Evolutionary conservation across 2,113 vertebrate genomes (phyloP).

Genomic region (Trematocara nigrifrons): DNA sequence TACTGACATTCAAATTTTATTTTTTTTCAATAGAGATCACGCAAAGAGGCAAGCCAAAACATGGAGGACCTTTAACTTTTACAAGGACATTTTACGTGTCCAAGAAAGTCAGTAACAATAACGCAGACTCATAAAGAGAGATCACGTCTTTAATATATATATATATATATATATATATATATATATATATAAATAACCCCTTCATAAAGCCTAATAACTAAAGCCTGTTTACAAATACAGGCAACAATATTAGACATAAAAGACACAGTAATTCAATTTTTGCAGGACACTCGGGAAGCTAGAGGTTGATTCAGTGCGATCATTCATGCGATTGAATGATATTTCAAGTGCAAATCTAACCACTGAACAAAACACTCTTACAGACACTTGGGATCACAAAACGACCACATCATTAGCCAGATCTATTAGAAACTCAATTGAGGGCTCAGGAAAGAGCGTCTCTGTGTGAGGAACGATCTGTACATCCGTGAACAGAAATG

Average conservation of each 20-base stretch:
- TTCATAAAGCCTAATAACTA: not conserved
- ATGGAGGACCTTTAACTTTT: not conserved
- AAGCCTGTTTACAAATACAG: not conserved
- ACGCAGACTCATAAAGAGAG: not conserved
- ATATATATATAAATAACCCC: too few relatives aligned
- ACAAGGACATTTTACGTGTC: not conserved
- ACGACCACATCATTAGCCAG: not conserved
- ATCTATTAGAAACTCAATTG: accelerated
- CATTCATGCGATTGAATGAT: not conserved
- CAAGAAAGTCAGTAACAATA: not conserved
- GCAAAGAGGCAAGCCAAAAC: not conserved
- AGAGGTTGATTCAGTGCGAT: not conserved
- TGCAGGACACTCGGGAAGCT: not conserved
- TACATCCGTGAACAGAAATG: not conserved
- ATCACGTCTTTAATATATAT: not conserved
- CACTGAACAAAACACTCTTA: not conserved
- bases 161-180: too few relatives aligned
- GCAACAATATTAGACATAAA: not conserved
- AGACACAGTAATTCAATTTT: not conserved
- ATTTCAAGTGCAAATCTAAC: not conserved
- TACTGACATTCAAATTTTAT: not conserved
- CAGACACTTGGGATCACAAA: not conserved
- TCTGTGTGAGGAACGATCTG: not conserved
- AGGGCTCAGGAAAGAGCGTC: not conserved
- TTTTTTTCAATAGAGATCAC: not conserved